A percentile compares a stretch with the other conserved stretches of the same genome.
phyloP scores from a whole-genome alignment of 2,113 vertebrate species.

The Halcyon senegalensis region DNA sequence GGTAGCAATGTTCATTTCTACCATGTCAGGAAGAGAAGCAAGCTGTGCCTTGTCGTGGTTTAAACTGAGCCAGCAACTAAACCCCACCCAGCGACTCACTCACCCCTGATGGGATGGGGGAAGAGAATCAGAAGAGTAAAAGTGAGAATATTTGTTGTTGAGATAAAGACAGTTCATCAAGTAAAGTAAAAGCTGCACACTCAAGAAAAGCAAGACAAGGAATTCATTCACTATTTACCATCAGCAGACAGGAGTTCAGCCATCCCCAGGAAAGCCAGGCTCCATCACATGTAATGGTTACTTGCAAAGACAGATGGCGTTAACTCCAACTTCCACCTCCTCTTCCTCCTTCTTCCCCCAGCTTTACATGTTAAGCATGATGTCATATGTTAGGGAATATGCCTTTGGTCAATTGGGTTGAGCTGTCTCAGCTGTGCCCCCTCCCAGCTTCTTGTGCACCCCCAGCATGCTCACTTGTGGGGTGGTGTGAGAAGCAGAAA shows the following conservation, averaged over 20 bases:
- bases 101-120: neutral
- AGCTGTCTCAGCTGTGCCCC: neutral
- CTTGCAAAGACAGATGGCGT: neutral
- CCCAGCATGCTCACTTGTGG: too few species aligned
- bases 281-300: neutral
- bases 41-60: neutral
- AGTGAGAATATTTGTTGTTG: neutral
- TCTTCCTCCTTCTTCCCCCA: neutral
- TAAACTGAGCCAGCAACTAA: neutral
- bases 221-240: neutral
- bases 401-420: neutral
- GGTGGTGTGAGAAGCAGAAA: neutral
- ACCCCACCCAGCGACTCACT: neutral
- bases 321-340: neutral
- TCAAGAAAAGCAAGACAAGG: neutral
- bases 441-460: neutral
- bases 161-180: neutral
- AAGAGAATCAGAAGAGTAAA: neutral
- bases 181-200: too few species aligned
- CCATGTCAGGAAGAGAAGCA: neutral
- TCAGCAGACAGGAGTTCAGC: neutral
- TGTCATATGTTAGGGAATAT: neutral
- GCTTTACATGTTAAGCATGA: neutral
- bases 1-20: neutral
- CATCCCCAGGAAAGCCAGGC: neutral